Conservation (phyloP, 2,888 invertebrate species). For the Lysandra coridon region DNA sequence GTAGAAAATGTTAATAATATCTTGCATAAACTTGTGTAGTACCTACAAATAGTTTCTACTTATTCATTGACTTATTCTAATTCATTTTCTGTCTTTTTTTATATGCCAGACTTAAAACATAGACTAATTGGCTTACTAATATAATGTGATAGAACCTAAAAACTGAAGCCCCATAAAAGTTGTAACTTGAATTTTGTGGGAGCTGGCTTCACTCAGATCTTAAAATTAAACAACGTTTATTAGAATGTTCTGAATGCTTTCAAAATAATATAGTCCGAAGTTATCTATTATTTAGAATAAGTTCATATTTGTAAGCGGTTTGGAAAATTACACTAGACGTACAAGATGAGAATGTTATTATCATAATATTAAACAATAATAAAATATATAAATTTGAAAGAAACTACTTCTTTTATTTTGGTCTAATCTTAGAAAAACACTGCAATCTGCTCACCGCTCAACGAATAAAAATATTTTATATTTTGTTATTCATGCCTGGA, state of each 20-base stretch:
- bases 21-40: constrained; percentile 1
- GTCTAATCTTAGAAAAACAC: neutral
- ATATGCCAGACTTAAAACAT: neutral
- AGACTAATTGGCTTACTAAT: neutral
- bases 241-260: constrained; percentile 28
- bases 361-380: constrained; percentile 62
- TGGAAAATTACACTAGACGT: constrained; percentile 70
- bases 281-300: constrained; percentile 62
- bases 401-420: constrained; percentile 41
- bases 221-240: neutral
- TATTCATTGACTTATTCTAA: neutral
- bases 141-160: neutral
- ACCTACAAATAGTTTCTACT: neutral
- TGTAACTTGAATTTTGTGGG: neutral
- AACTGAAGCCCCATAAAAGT: neutral
- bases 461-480: too few species aligned
- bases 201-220: neutral
- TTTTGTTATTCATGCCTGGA: too few species aligned
- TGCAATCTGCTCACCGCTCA: too few species aligned
- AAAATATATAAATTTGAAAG: constrained; percentile 74
- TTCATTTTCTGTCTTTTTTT: neutral
- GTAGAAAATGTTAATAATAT: neutral
- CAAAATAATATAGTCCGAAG: constrained; percentile 67
- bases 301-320: constrained; percentile 64
- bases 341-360: constrained; percentile 68